Percentiles rank a stretch among this genome's conserved stretches.
These are phyloP conservation scores for Lepus americanus DNA, from an alignment of 2,113 vertebrate species.

Conservation along the genomic window DNA sequence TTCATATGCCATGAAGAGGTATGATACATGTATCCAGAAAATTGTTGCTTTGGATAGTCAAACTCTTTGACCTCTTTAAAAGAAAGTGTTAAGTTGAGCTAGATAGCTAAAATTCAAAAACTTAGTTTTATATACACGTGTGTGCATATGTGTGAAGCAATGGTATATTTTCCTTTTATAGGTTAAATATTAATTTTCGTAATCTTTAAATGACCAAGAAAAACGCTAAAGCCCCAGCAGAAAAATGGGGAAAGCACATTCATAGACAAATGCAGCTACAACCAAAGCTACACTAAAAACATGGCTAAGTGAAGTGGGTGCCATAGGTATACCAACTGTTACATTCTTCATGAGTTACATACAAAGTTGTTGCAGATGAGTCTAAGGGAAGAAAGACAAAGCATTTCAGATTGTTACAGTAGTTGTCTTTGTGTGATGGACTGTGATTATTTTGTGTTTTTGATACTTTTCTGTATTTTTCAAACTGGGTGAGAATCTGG, in stretches of 20 bases:
- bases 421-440: background rate
- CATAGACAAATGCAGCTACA: background rate
- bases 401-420: constrained; percentile 27
- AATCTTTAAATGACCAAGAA: background rate
- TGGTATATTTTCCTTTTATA: background rate
- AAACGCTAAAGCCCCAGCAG: background rate
- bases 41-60: constrained; percentile 7
- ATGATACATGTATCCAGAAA: background rate
- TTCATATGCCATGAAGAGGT: background rate
- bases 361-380: background rate
- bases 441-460: background rate
- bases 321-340: background rate
- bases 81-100: constrained; percentile 14
- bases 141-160: background rate
- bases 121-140: background rate
- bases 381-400: background rate
- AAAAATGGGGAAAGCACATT: background rate
- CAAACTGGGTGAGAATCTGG: too few relatives aligned
- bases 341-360: background rate
- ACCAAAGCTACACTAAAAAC: background rate
- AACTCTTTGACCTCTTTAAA: background rate
- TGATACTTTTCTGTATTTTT: background rate
- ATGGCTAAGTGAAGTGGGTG: background rate
- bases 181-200: constrained; percentile 30
- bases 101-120: constrained; percentile 7